These are phyloP conservation scores for Heloderma charlesbogerti DNA, from an alignment of 2,113 vertebrate genomes.

Conservation along the genomic window DNA sequence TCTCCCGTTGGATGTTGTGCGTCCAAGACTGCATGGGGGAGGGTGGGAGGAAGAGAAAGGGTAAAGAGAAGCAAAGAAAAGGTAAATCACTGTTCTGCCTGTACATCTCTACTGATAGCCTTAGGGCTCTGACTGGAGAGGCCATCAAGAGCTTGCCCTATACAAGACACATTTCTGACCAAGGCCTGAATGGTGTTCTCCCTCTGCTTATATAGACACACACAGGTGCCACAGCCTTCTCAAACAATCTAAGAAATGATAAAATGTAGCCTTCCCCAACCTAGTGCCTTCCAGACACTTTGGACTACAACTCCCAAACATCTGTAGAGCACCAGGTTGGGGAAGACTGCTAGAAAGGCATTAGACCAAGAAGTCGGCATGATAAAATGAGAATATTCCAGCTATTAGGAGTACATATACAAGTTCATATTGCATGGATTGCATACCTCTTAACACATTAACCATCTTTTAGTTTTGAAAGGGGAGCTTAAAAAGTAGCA, in stretches of 20 bases:
- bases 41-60: not conserved
- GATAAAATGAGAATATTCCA: not conserved
- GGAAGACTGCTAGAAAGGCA: not conserved
- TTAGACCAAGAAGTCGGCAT: not conserved
- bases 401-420: not conserved
- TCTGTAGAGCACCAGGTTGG: not conserved
- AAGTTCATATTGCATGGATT: not conserved
- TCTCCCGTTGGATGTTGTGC: conserved; percentile 97
- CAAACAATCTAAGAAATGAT: not conserved
- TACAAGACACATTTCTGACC: not conserved
- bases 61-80: conserved; percentile 32
- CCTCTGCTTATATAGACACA: not conserved
- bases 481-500: not conserved
- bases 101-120: not conserved
- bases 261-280: too few species aligned
- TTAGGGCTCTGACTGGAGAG: not conserved
- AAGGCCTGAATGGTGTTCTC: not conserved
- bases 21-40: conserved; percentile 92
- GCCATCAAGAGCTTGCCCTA: not conserved
- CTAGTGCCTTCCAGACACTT: too few species aligned
- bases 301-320: not conserved
- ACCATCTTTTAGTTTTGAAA: not conserved
- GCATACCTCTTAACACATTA: not conserved
- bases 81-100: conserved; percentile 19
- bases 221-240: not conserved